phyloP scores from a whole-genome alignment of 2,888 invertebrate genomes.

The Aphidoletes aphidimyza region DNA sequence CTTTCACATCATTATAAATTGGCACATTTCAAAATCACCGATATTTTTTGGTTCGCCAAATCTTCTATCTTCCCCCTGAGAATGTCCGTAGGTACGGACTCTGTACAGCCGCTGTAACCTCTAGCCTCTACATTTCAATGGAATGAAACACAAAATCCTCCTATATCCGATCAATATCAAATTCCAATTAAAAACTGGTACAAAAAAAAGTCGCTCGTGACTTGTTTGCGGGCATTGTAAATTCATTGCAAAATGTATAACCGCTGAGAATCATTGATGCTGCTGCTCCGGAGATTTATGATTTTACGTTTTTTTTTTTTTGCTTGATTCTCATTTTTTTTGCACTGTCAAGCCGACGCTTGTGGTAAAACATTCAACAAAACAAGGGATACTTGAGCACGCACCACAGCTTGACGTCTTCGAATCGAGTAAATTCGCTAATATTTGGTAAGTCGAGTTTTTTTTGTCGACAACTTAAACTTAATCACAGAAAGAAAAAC shows the following conservation, averaged over 20 bases:
- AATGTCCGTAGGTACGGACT: constrained; percentile 7
- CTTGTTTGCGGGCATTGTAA: neutral
- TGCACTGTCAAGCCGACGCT: neutral
- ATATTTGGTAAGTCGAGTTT: neutral
- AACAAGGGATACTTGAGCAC: constrained; percentile 35
- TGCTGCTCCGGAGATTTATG: neutral
- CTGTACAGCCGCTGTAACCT: too few species aligned
- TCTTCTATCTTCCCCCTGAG: constrained; percentile 14
- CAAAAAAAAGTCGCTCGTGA: neutral
- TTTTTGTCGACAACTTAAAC: neutral
- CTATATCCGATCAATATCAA: constrained; percentile 50
- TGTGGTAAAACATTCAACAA: neutral
- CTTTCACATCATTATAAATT: constrained; percentile 19
- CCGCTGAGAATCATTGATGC: neutral
- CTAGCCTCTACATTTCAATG: constrained; percentile 12
- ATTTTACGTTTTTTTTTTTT: too few species aligned
- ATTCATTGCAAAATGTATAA: neutral
- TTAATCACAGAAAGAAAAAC: neutral
- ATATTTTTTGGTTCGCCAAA: too few species aligned
- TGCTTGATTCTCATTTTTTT: too few species aligned
- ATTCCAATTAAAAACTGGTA: constrained; percentile 52
- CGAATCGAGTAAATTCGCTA: neutral
- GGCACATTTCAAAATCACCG: constrained; percentile 37
- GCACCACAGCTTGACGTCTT: constrained; percentile 42
- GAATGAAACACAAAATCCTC: neutral